Evolutionary conservation across 2,797 vertebrate species (phyloP).

Genomic region (Pygocentrus nattereri): DNA sequence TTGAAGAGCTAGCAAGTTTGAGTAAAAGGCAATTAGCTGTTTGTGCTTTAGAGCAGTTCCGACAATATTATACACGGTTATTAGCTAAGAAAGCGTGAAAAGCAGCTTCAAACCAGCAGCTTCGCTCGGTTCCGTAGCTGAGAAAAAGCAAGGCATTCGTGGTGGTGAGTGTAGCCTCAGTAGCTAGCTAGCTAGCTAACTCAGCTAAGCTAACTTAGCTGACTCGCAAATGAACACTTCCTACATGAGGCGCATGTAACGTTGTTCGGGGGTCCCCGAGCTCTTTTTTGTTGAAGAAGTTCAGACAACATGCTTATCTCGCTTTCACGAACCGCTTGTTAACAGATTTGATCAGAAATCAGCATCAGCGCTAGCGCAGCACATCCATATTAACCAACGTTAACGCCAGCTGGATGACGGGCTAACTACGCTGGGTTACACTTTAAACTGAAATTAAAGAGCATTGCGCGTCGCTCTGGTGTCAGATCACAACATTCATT

Average conservation of each 20-base stretch:
- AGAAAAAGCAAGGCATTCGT: background rate
- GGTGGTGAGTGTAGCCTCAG: background rate
- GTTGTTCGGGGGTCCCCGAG: background rate
- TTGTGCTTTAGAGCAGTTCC: background rate
- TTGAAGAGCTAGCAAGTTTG: background rate
- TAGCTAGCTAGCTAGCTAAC: too few relatives aligned
- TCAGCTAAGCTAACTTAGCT: background rate
- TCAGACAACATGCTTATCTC: background rate
- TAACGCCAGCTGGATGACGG: background rate
- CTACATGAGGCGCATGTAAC: background rate
- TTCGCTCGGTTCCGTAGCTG: background rate
- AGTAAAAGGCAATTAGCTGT: background rate
- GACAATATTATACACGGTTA: too few relatives aligned
- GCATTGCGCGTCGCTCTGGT: too few relatives aligned
- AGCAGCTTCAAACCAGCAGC: background rate
- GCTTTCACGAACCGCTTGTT: background rate
- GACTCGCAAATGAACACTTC: background rate
- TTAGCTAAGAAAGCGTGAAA: background rate
- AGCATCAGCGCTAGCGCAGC: background rate
- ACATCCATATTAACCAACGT: background rate
- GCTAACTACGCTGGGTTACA: background rate
- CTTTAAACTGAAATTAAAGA: background rate
- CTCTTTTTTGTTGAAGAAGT: background rate
- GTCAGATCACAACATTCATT: background rate
- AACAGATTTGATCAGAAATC: background rate